Evolutionary conservation across 2,797 vertebrate genomes (phyloP), one percentile per base, ranked within the genome.

Genomic region (Luscinia megarhynchos): DNA sequence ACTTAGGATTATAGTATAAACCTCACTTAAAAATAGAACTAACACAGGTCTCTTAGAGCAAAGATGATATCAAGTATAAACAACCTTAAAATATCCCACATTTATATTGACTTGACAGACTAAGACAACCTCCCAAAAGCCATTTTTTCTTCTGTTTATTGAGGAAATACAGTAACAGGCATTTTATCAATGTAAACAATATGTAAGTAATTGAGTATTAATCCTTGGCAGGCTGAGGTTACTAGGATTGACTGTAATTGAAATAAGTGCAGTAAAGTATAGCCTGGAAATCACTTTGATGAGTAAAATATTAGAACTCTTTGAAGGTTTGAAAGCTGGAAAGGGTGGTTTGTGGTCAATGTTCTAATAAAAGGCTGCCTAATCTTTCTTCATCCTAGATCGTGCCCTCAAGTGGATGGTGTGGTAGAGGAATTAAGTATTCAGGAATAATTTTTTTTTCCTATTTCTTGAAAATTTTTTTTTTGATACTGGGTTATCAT

Each of bases 141-240:
- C 21, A 40, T 30, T 73, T 88, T 82, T 84, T 58, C 4, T 46
- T 54, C 78, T 90, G 40, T 95, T 89, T 86, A 67, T 87, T 90
- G 68, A 91, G 55, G 82, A 89, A 87, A 89, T 80, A 84, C 5
- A 80, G 29, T 69, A 89, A 80, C n/a, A 89, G 50, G 43, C 27
- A 83, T 85, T 84, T 85, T 84, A 87, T 91, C 84, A 91, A 67
- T 61, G 29, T 58, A 89, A 92, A 92, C 54, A 92, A 29, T 11
- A 50, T 45, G 5, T 57, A 66, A 90, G 45, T 66, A 81, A 89
- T 64, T 69, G 51, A 66, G n/a, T 58, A 87, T 82, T 82, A 90
- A 70, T 76, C 51, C 24, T 83, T 81, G 55, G 48, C 59, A 87
- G 45, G 24, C 26, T 79, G 38, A 57, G 54, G 21, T 72, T 67